Percentiles rank a stretch among this genome's conserved stretches.
Conservation (phyloP, 2,113 vertebrate species). For the Cygnus atratus region DNA sequence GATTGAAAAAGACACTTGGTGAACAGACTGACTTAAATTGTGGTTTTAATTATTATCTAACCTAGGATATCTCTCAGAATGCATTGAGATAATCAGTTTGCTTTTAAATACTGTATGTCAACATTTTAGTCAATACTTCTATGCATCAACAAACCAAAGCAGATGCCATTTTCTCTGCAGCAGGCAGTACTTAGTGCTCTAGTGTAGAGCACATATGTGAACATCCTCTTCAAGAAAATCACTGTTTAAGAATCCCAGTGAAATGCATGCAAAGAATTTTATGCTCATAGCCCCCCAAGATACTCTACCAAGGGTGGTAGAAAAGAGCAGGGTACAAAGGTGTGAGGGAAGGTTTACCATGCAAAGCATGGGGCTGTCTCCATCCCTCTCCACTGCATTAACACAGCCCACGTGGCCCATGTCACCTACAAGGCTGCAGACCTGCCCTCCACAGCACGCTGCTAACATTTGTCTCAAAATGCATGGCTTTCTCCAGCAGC, state of each 20-base stretch:
- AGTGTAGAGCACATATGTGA: not conserved
- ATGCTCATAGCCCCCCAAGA: not conserved
- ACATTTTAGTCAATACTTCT: not conserved
- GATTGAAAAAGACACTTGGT: not conserved
- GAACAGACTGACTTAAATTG: not conserved
- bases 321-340: not conserved
- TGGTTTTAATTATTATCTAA: not conserved
- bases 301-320: not conserved
- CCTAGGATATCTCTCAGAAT: not conserved
- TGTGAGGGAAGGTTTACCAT: not conserved
- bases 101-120: not conserved
- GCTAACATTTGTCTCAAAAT: not conserved
- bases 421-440: not conserved
- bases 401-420: not conserved
- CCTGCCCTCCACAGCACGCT: rapidly evolving
- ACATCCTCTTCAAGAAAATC: not conserved
- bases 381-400: not conserved
- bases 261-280: not conserved
- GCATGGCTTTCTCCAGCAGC: not conserved
- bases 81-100: not conserved
- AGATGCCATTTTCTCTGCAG: not conserved
- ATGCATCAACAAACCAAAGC: not conserved
- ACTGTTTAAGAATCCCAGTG: not conserved
- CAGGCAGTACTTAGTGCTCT: not conserved
- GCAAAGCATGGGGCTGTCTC: not conserved